Evolutionary conservation across 2,113 vertebrate genomes (phyloP).

Genomic region (Tupaia chinensis): DNA sequence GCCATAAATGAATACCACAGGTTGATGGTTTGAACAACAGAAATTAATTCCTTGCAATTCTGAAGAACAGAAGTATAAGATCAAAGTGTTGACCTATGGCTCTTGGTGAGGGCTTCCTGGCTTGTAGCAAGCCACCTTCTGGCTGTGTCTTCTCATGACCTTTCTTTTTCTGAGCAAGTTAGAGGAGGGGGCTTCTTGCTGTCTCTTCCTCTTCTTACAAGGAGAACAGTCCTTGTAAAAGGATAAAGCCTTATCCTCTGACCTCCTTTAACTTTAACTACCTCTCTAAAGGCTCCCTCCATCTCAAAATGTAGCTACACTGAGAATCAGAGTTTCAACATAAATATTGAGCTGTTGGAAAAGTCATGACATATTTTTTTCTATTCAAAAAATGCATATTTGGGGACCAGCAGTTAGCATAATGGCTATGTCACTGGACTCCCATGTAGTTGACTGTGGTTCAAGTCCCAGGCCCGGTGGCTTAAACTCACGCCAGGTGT

Average conservation of each 20-base stretch:
- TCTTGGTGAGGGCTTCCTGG: too few species aligned
- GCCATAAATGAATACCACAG: background rate
- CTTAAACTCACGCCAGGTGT: too few species aligned
- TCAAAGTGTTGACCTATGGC: background rate
- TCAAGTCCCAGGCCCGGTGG: too few species aligned
- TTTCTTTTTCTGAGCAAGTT: too few species aligned
- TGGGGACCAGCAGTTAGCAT: too few species aligned
- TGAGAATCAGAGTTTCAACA: background rate
- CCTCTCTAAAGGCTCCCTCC: background rate
- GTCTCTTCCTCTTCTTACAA: background rate
- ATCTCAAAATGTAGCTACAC: background rate
- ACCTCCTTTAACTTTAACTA: background rate
- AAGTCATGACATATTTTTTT: too few species aligned
- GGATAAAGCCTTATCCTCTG: rapidly evolving
- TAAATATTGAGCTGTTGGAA: too few species aligned
- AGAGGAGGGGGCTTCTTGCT: too few species aligned
- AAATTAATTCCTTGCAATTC: background rate
- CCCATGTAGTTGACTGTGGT: too few species aligned
- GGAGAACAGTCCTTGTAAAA: background rate
- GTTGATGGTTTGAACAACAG: rapidly evolving
- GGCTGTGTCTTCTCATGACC: background rate
- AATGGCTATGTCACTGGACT: too few species aligned
- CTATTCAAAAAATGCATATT: too few species aligned
- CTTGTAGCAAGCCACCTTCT: background rate
- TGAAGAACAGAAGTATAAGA: background rate